These are phyloP conservation scores for Melipona quadrifasciata DNA, from an alignment of 1,140 invertebrate genomes.

Conservation along the genomic window DNA sequence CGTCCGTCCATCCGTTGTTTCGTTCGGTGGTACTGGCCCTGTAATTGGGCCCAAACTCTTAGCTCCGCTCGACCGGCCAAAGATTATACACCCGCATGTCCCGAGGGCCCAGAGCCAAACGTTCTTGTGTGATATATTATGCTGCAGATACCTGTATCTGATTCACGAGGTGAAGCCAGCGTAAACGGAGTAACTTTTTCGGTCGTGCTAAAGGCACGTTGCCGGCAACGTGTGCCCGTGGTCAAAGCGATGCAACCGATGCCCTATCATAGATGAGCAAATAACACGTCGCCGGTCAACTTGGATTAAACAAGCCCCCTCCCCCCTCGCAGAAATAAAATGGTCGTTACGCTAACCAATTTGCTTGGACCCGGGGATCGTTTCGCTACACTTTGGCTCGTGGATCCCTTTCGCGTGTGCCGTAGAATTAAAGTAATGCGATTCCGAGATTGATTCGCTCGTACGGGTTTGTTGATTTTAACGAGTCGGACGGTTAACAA, in stretches of 20 bases:
- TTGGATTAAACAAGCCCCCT: constrained; percentile 4
- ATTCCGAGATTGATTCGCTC: constrained; percentile 6
- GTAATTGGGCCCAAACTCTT: constrained; percentile 81
- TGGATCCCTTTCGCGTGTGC: not conserved
- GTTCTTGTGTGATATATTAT: constrained; percentile 81
- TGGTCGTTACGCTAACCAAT: constrained; percentile 4
- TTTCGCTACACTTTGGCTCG: constrained; percentile 11
- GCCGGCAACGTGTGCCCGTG: not conserved
- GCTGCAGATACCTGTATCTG: constrained; percentile 81
- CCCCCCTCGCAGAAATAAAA: not conserved
- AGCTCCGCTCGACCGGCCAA: constrained; percentile 77
- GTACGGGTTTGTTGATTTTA: constrained; percentile 14
- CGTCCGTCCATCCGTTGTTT: constrained; percentile 63
- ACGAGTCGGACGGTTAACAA: not conserved
- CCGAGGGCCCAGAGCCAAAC: constrained; percentile 76
- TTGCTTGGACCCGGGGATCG: not conserved
- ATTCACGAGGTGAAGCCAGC: constrained; percentile 79
- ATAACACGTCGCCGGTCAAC: constrained; percentile 42
- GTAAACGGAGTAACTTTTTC: constrained; percentile 78
- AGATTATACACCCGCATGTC: constrained; percentile 82
- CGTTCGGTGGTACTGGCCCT: constrained; percentile 81
- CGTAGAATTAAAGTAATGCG: not conserved
- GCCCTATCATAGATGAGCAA: constrained; percentile 51
- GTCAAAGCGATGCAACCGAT: not conserved
- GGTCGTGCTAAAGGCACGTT: constrained; percentile 54